These are phyloP conservation scores for Prinia subflava DNA, from an alignment of 2,113 vertebrate genomes.

Conservation along the genomic window DNA sequence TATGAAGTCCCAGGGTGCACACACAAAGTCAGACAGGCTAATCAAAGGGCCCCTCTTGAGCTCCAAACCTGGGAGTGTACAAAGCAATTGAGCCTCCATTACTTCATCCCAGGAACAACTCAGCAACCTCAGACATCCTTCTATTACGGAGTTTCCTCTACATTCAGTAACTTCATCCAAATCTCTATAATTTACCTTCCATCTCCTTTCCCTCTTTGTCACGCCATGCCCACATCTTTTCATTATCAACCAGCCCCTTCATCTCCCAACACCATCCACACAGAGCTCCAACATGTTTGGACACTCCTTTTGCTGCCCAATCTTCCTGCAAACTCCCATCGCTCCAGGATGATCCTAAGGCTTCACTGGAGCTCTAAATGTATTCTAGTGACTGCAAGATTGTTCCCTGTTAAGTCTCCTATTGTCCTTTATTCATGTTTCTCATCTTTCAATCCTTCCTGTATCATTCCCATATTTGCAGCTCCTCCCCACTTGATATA, in stretches of 20 bases:
- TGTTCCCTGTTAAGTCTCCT: neutral
- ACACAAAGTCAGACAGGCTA: accelerated
- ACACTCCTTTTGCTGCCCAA: neutral
- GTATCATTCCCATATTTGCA: neutral
- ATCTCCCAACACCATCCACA: neutral
- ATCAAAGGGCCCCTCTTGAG: neutral
- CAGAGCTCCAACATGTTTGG: accelerated
- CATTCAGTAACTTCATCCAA: neutral
- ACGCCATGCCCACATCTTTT: neutral
- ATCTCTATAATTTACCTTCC: neutral
- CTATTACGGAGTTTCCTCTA: neutral
- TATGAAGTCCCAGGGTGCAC: neutral
- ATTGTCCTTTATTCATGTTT: neutral
- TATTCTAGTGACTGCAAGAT: neutral
- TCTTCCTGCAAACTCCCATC: neutral
- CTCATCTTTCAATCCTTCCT: neutral
- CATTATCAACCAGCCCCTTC: neutral
- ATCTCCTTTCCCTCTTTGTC: neutral
- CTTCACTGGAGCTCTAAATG: neutral
- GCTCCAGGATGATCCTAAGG: neutral
- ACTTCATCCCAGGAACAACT: neutral
- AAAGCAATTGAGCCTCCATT: neutral
- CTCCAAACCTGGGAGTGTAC: neutral
- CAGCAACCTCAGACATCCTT: neutral
- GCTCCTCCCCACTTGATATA: neutral